Evolutionary conservation across 2,113 vertebrate species (phyloP).

Genomic region (Ammodytes dubius): DNA sequence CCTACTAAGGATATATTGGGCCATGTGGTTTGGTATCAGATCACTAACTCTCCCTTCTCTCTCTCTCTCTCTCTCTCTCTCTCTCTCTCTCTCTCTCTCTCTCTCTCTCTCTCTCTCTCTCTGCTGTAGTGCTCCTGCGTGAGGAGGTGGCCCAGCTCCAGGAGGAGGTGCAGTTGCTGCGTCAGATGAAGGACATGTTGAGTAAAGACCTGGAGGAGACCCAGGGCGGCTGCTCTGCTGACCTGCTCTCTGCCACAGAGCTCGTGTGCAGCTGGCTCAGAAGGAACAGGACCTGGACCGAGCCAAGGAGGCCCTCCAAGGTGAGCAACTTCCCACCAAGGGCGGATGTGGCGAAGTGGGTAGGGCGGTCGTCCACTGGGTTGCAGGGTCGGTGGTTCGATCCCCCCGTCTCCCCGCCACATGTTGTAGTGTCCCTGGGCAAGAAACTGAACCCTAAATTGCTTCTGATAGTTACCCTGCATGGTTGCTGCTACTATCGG

Average conservation of each 20-base stretch:
- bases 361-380: too few relatives aligned
- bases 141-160: constrained; percentile 97
- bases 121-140: constrained; percentile 89
- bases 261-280: constrained; percentile 96
- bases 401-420: too few relatives aligned
- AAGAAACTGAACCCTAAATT: too few relatives aligned
- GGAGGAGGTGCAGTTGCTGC: constrained; percentile 96
- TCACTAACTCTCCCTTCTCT: constrained; percentile 18
- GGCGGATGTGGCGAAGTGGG: too few relatives aligned
- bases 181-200: constrained; percentile 99
- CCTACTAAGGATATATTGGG: background rate
- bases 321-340: constrained; percentile 77
- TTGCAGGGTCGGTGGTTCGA: too few relatives aligned
- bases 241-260: constrained; percentile 94
- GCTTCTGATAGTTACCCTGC: too few relatives aligned
- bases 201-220: constrained; percentile 97
- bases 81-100: background rate
- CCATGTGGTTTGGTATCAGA: background rate
- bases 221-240: constrained; percentile 90
- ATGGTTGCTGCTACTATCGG: too few relatives aligned
- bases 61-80: background rate
- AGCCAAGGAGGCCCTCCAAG: constrained; percentile 96
- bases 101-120: background rate
- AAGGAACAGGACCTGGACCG: constrained; percentile 96
- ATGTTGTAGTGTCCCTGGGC: too few relatives aligned